Evolutionary conservation across 1,140 invertebrate species (phyloP), one percentile per base, ranked within the genome.

Genomic region (Helicoverpa zea): DNA sequence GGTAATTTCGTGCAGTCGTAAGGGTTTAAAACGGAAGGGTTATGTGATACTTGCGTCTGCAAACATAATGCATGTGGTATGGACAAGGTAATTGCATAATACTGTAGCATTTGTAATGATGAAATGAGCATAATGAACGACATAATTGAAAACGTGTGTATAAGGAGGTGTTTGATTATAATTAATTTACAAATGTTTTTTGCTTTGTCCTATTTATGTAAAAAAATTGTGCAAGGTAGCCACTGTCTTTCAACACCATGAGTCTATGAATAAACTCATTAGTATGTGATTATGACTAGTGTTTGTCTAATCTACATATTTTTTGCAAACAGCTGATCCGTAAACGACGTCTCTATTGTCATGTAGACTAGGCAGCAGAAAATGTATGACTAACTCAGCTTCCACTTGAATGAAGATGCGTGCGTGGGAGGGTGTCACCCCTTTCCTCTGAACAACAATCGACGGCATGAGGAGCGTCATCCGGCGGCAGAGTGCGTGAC

Each of bases 391-490:
- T 88, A 90, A 86, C 86, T 86, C 85, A 86, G 84, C 84, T 91
- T 91, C 90, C 90, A 92, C 90, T 92, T 89, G 83, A 92, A 91
- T 90, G 88, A 85, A 89, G 83, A 89, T 86, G 87, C 83, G 86
- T 90, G 86, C 87, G 90, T 90, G 84, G 89, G 89, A 92, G 90
- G 92, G 91, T 91, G 89, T 88, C 91, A 90, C 90, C 91, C 92
- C 86, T 87, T 90, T 87, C 84, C 83, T 89, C 82, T 88, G 82
- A 89, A 77, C 82, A 88, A 91, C 90, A 90, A 91, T 91, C 80
- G 85, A 83, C 84, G 80, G 66, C 81, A 43, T 80, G 83, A 88
- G 88, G 83, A 85, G 80, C 83, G 84, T 88, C 88, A 91, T 88
- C 88, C 84, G 81, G 82, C 74, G 75, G 51, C 72, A 74, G 79